Base-by-base conservation (phyloP, 2,113 vertebrate species). In the Gorilla gorilla region DNA sequence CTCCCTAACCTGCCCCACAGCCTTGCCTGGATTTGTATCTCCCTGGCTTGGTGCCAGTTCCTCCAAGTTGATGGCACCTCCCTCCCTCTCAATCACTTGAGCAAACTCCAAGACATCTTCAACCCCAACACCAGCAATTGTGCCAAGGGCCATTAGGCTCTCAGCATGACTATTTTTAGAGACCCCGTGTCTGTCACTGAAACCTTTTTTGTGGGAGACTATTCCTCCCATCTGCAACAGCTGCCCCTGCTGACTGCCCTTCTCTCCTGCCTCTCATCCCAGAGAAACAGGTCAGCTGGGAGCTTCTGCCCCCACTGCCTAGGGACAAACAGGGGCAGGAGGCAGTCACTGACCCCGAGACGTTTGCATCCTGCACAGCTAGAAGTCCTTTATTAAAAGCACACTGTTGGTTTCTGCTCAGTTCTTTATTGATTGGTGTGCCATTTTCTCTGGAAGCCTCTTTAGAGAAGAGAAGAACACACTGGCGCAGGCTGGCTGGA, bases 81-180 rank as follows among this genome's bases (percentile, higher is more conserved):
- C 40, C 27, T 78, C 75, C 75, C 16, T 48, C 32, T 35, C 76
- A 79, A 32, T 5, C 32, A 79, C 91, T 55, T 23, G 81, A 90
- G 89, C 89, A 85, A 57, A 88, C 43, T 55, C 76, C 30, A 78
- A 85, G 57, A 52, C 78, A 80, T 73, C 88, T 30, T 87, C 92
- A 95, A 48, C 76, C 45, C 90, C 50, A 78, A 93, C 80, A 95
- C 68, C 84, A 95, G 88, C 43, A 52, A 50, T 94, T 61, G 95
- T 18, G 20, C 90, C 68, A 64, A 92, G 88, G 85, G 73, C 93
- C 81, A 79, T 59, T 79, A 75, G 95, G 48, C 55, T 89, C 93
- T 84, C 88, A 95, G 95, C 52, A 4, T 1, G 94, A 81, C 95
- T 96, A 96, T 96, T 61, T 64, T 30, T 64, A 95, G 89, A 70